Base-by-base conservation (phyloP, 2,797 vertebrate species). In the Spondyliosoma cantharus region DNA sequence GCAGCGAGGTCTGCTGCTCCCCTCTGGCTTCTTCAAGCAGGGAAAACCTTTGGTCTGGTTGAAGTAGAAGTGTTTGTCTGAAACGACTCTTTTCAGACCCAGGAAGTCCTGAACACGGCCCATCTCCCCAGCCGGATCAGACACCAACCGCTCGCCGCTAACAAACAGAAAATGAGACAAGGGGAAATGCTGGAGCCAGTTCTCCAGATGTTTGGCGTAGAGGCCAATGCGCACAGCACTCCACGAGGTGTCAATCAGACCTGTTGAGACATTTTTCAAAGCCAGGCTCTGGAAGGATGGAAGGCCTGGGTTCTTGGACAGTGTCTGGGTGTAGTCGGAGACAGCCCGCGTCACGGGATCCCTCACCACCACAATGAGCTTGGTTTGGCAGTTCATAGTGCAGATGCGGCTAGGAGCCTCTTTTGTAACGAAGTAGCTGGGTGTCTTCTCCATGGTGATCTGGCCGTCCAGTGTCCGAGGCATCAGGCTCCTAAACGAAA, bases 401-500 rank as follows among this genome's bases (percentile, higher is more conserved):
- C 93, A 93, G 89, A 98, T 94, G 6, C 97, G 96, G 54, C 80
- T 60, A 0, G 97, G 97, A 0, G 96, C 97, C 88, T 99, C 97
- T 48, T 94, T 96, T 2, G 97, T 99, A 59, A 98, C 97, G 0
- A 98, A 98, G 92, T 98, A 99, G 92, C 97, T 98, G 50, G 97
- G 97, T 0, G 97, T 98, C 91, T 98, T 98, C 95, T 98, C 97
- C 96, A 98, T 96, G 43, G 97, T 98, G 91, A 98, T 96, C 91
- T 99, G 97, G 0, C 97, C 97, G 0, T 97, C 97, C 83, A 97
- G 91, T 0, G 97, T 97, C 15, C 97, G 94, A 0, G 97, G 97
- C 97, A 98, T 99, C 89, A 98, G 91, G 90, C 93, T 97, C 87
- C 97, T 99, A 60, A 37, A 76, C 2, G n/a, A 76, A 46, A 66